Evolutionary conservation across 2,113 vertebrate genomes (phyloP).

Genomic region (Tragelaphus buxtoni): DNA sequence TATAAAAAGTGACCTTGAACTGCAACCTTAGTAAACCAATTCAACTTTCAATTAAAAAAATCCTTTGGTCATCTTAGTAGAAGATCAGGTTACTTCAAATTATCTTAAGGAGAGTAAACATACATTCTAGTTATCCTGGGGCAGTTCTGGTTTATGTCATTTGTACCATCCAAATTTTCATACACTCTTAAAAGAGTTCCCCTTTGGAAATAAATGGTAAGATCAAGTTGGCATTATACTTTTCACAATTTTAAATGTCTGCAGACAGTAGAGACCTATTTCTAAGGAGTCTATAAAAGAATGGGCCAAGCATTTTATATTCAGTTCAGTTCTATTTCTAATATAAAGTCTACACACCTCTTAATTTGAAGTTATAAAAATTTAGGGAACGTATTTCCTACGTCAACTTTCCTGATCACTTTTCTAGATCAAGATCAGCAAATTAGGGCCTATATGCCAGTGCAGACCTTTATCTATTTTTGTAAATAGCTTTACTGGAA

Average conservation of each 20-base stretch:
- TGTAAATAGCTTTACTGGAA: neutral
- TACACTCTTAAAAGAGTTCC: neutral
- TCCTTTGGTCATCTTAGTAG: neutral
- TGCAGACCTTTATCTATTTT: neutral
- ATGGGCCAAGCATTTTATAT: neutral
- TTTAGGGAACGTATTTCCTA: neutral
- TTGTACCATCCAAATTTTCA: neutral
- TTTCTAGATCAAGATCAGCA: neutral
- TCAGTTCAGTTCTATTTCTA: neutral
- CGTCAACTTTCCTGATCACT: neutral
- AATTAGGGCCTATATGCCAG: neutral
- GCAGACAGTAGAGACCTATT: neutral
- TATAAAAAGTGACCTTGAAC: neutral
- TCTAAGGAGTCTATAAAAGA: neutral
- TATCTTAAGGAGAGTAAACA: neutral
- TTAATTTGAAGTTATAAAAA: neutral
- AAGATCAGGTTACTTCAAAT: neutral
- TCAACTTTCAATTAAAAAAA: neutral
- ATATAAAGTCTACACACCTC: neutral
- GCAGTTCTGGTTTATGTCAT: neutral
- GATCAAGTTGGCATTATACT: neutral
- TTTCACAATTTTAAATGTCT: neutral
- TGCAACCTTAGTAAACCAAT: neutral
- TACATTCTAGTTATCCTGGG: neutral
- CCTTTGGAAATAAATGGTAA: neutral